These are phyloP conservation scores for Protodeltote pygarga DNA, from an alignment of 2,888 invertebrate species.

Conservation along the genomic window DNA sequence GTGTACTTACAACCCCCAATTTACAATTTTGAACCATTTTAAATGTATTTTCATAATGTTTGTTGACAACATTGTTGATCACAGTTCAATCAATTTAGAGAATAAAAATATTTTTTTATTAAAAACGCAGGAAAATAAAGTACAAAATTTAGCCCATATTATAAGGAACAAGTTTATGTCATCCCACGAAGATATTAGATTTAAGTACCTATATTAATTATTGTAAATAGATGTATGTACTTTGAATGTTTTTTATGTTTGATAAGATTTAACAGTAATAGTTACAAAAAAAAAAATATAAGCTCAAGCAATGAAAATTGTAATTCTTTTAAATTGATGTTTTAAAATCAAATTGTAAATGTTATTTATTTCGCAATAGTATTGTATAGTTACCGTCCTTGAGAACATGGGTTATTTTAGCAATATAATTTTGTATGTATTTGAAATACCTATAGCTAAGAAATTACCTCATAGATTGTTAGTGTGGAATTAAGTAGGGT, in stretches of 20 bases:
- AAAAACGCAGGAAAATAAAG: conserved; percentile 40
- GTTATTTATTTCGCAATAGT: conserved; percentile 19
- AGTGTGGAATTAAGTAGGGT: conserved; percentile 29
- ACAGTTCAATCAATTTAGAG: conserved; percentile 5
- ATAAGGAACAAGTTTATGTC: conserved; percentile 2
- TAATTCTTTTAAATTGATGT: background rate
- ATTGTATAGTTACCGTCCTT: conserved; percentile 55
- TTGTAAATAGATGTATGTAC: conserved; percentile 29
- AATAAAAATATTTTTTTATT: conserved; percentile 15
- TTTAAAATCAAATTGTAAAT: conserved; percentile 1
- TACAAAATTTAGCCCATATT: conserved; percentile 43
- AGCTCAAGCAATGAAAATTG: conserved; percentile 28
- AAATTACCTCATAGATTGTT: conserved; percentile 46
- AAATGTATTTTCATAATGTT: conserved; percentile 19
- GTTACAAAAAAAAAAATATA: conserved; percentile 9
- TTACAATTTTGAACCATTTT: conserved; percentile 1
- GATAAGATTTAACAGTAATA: conserved; percentile 2
- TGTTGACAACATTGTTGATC: conserved; percentile 8
- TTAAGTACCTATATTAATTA: conserved; percentile 10
- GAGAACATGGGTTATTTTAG: conserved; percentile 33
- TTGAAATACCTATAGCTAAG: conserved; percentile 21
- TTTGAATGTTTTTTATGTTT: background rate
- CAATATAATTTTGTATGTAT: conserved; percentile 19
- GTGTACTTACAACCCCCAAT: too few relatives aligned
- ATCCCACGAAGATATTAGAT: conserved; percentile 19